Percentiles rank a stretch among this genome's conserved stretches.
Conservation (phyloP, 2,888 invertebrate species). For the Hypercompe scribonia region DNA sequence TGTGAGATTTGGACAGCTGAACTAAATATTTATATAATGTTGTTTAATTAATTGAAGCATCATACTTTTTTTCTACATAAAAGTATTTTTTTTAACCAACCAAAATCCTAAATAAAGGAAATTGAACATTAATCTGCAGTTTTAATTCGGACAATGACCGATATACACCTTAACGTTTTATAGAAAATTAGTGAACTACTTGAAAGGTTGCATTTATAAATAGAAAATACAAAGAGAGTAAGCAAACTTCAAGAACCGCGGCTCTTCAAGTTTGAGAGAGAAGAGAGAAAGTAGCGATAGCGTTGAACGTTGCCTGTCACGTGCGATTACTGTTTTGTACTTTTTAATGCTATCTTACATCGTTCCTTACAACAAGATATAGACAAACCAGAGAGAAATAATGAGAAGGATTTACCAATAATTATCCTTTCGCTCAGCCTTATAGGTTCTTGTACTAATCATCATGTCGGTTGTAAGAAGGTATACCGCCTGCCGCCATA, state of each 20-base stretch:
- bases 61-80: not conserved
- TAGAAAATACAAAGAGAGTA: too few species aligned
- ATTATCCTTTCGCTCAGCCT: not conserved
- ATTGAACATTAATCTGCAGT: not conserved
- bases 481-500: too few species aligned
- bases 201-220: too few species aligned
- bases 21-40: slow-evolving; percentile 2
- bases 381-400: too few species aligned
- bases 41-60: not conserved
- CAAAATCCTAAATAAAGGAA: not conserved
- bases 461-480: too few species aligned
- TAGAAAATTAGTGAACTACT: not conserved
- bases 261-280: too few species aligned
- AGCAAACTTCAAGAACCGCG: too few species aligned
- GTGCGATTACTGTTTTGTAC: too few species aligned
- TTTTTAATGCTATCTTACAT: too few species aligned
- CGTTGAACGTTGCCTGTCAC: too few species aligned
- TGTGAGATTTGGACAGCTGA: slow-evolving; percentile 7
- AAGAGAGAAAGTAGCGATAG: too few species aligned
- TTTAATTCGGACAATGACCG: not conserved
- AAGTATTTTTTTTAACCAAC: not conserved
- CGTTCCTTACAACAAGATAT: too few species aligned
- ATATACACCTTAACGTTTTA: not conserved
- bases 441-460: not conserved
- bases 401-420: not conserved